Evolutionary conservation across 2,888 invertebrate species (phyloP), one percentile per base, ranked within the genome.

Genomic region (Nysson spinosus): DNA sequence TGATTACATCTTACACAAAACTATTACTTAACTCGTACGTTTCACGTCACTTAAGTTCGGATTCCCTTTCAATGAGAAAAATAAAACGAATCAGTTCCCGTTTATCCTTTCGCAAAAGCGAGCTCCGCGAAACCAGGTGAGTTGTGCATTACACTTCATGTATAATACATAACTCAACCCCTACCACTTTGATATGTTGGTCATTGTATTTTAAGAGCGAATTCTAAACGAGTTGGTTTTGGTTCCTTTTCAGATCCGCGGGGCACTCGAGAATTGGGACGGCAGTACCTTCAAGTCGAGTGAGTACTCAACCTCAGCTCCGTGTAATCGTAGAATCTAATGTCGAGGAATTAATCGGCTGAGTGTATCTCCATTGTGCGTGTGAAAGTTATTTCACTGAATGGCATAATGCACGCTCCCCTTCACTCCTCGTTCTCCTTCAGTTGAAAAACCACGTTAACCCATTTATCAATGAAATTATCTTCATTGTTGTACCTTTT

Each of bases 211-310:
- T 77, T 71, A 71, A 75, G 60, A 70, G 55, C 32, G 71, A 60
- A 73, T 79, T 73, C 43, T 60, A 65, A 46, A 43, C 30, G 34
- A 40, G 26, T 44, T 37, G 47, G 47, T 67, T 74, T 61, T 69
- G 50, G 63, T 70, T 71, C 34, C 26, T 77, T n/a, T 85, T 61
- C 84, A 86, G 86, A 83, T 86, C 68, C 79, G 83, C 64, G 64
- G 50, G 42, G 67, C 79, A 39, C 76, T 86, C 49, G 79, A 85
- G 56, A 83, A 82, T 75, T 86, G 86, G 86, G 78, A 83, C 67
- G 75, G 76, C 66, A 75, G 78, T 66, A 78, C 72, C 55, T 85
- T 84, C 72, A 85, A 83, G 68, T 60, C 81, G 37, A 76, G 86
- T 86, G 63, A 85, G 86, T 84, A 71, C 58, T n/a, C n/a, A n/a